Conservation (phyloP, 2,797 vertebrate genomes). For the Dromococcyx pavoninus region DNA sequence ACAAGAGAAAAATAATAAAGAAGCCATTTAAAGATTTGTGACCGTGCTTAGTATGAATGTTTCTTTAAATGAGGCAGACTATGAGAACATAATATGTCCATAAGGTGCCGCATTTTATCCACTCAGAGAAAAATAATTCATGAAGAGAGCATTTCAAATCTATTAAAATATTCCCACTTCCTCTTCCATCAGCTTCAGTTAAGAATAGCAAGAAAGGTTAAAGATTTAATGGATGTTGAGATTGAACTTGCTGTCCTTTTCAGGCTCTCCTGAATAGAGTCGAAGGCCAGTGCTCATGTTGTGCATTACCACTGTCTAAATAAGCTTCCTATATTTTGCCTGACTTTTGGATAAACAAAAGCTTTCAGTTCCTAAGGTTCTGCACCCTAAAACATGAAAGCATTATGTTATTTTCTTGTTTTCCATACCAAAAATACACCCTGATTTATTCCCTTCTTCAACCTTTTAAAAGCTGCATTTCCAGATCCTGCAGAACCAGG, state of each 20-base stretch:
- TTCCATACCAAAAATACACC: neutral
- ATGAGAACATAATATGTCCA: conserved; percentile 69
- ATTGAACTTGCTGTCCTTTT: conserved; percentile 34
- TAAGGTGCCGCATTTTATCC: conserved; percentile 51
- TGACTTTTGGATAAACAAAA: conserved; percentile 28
- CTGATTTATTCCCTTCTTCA: neutral
- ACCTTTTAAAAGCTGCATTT: neutral
- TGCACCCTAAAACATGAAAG: neutral
- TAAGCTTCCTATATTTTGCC: neutral
- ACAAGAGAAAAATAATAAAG: conserved; percentile 74
- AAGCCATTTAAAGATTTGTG: conserved; percentile 71
- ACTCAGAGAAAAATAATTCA: conserved; percentile 66
- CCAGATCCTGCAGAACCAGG: neutral
- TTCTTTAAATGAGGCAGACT: conserved; percentile 65
- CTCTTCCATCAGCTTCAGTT: conserved; percentile 25
- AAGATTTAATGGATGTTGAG: conserved; percentile 39
- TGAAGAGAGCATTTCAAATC: conserved; percentile 58
- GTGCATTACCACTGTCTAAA: neutral
- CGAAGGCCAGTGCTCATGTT: neutral
- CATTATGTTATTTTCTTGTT: neutral
- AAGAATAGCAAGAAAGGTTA: conserved; percentile 58
- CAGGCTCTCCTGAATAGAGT: neutral
- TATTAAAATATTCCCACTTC: conserved; percentile 65
- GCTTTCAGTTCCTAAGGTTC: neutral
- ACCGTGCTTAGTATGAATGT: conserved; percentile 41